These are phyloP conservation scores for Etheostoma nigrum DNA, from an alignment of 2,797 vertebrate species.

Conservation along the genomic window DNA sequence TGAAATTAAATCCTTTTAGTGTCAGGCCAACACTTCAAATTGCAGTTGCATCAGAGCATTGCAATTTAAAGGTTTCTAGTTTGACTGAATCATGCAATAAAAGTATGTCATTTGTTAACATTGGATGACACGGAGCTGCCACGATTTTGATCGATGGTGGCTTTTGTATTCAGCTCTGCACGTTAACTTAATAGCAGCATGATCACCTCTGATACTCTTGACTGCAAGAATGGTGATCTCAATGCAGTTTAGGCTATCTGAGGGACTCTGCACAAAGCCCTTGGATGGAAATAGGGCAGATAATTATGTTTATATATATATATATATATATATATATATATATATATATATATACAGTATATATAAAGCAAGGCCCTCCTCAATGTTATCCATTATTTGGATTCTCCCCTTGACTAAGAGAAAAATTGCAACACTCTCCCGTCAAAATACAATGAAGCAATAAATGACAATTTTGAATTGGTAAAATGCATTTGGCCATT, in stretches of 20 bases:
- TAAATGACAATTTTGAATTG: background rate
- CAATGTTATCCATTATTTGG: background rate
- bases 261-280: background rate
- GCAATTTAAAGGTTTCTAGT: background rate
- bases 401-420: background rate
- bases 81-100: background rate
- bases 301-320: background rate
- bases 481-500: background rate
- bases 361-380: background rate
- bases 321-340: background rate
- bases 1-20: constrained; percentile 61
- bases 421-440: background rate
- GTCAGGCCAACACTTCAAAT: constrained; percentile 41
- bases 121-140: background rate
- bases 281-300: background rate
- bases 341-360: background rate
- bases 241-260: background rate
- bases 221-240: constrained; percentile 6
- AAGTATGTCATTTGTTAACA: constrained; percentile 2
- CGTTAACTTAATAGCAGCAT: constrained; percentile 5
- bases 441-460: background rate
- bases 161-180: background rate
- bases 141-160: background rate
- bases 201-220: background rate
- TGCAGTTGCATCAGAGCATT: constrained; percentile 28